These are phyloP conservation scores for Chunga burmeisteri DNA, from an alignment of 2,113 vertebrate species.

Conservation along the genomic window DNA sequence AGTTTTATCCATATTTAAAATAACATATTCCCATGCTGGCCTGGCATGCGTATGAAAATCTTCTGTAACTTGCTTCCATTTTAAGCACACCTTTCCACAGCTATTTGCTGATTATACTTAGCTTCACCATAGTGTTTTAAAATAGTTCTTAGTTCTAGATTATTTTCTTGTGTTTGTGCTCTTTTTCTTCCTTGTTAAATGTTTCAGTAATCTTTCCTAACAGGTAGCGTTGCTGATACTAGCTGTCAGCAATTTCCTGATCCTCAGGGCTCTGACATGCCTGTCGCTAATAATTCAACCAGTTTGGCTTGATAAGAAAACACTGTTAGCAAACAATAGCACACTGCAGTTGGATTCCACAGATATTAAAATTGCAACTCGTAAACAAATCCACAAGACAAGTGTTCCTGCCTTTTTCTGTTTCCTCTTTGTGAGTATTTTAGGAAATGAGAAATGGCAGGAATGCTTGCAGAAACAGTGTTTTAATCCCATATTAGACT, in stretches of 20 bases:
- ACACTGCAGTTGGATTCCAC: not conserved
- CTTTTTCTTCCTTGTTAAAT: not conserved
- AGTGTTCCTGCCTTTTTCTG: not conserved
- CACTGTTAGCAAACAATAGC: not conserved
- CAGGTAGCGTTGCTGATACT: not conserved
- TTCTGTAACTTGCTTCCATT: fast-evolving
- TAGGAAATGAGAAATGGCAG: not conserved
- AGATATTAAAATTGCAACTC: not conserved
- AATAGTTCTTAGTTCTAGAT: not conserved
- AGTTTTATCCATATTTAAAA: not conserved
- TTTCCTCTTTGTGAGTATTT: not conserved
- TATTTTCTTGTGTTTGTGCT: not conserved
- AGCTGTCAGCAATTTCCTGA: not conserved
- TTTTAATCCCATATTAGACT: not conserved
- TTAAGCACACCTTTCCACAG: not conserved
- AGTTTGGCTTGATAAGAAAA: not conserved
- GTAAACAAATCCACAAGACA: not conserved
- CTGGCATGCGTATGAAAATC: not conserved
- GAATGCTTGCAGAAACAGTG: not conserved
- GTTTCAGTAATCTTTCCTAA: not conserved
- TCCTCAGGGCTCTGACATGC: not conserved
- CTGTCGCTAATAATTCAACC: not conserved
- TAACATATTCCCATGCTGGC: not conserved
- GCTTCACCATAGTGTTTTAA: not conserved
- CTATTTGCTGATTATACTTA: not conserved